Base-by-base conservation (phyloP, 2,113 vertebrate species). In the Neolamprologus falcicula region DNA sequence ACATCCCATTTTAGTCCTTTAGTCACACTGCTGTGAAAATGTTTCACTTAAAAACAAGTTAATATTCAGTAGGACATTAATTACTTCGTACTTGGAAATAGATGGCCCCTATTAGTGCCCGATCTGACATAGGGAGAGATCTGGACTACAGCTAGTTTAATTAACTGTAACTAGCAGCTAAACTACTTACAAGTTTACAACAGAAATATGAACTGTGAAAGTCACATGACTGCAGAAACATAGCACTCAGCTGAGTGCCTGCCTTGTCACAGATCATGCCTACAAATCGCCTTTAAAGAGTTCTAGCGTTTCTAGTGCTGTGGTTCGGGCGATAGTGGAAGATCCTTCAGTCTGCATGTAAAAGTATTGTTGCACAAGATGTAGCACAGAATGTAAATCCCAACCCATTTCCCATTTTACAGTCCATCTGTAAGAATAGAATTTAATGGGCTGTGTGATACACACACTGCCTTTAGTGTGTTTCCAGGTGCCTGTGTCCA, bases 1-100 rank as follows among this genome's bases (percentile, higher is more conserved):
- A 31, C 16, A 28, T 24, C 13, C 8, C 9, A 28, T 45, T 50
- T 19, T 31, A 31, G 14, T 7, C 16, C 26, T 28, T 28, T 19
- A 19, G 9, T 78, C 24, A 78, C 71, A 19, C 42, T 50, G 42
- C 42, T 50, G 24, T 78, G 42, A n/a, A 78, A 50, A 78, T 78
- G 16, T 50, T 50, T 78, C 17, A 12, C 24, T 31, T 28, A 37
- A 66, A 66, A 66, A 73, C n/a, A 7, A 73, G 68, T 26, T 26
- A 45, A 24, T 42, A 42, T 71, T 71, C 68, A 45, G 14, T 45
- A 17, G 37, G 40, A 45, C 68, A 73, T 24, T 42, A 71, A 66
- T 66, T 73, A 73, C 66, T 16, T 73, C 0, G 9, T 26, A 45
- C 37, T 21, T 45, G 37, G 5, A 45, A 42, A 26, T 24, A 26